phyloP scores from a whole-genome alignment of 2,888 invertebrate genomes.

The Pecten maximus region DNA sequence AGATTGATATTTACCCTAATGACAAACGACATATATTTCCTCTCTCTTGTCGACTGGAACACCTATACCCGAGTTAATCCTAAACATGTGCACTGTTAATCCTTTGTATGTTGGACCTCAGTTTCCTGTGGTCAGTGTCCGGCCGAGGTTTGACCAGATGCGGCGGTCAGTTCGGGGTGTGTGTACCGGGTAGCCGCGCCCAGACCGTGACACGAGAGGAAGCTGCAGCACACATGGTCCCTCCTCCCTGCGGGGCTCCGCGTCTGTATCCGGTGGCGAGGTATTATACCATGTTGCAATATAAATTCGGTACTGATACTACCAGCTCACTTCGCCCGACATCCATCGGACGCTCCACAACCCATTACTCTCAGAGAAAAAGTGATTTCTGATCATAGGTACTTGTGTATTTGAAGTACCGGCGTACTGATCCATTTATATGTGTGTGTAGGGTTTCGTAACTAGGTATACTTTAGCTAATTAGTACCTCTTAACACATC shows the following conservation, averaged over 20 bases:
- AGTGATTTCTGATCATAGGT: neutral
- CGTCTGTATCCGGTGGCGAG: neutral
- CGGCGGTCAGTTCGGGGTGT: neutral
- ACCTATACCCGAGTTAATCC: neutral
- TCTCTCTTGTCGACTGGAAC: neutral
- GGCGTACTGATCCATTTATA: neutral
- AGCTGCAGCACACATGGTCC: constrained; percentile 19
- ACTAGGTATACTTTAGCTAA: neutral
- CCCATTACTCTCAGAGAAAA: neutral
- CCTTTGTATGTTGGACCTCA: neutral
- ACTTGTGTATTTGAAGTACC: neutral
- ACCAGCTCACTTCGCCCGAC: neutral
- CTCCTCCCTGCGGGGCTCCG: constrained; percentile 23
- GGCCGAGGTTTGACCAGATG: neutral
- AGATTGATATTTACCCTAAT: neutral
- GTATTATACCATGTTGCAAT: constrained; percentile 21
- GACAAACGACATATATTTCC: neutral
- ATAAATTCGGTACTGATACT: neutral
- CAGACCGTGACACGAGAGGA: neutral
- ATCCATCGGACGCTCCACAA: neutral
- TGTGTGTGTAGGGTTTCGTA: neutral
- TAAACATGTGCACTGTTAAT: neutral
- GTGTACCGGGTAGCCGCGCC: neutral
- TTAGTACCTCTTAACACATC: neutral
- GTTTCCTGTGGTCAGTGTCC: constrained; percentile 23